These are phyloP conservation scores for Leptodirus hochenwartii DNA, from an alignment of 2,888 invertebrate species.

Conservation along the genomic window DNA sequence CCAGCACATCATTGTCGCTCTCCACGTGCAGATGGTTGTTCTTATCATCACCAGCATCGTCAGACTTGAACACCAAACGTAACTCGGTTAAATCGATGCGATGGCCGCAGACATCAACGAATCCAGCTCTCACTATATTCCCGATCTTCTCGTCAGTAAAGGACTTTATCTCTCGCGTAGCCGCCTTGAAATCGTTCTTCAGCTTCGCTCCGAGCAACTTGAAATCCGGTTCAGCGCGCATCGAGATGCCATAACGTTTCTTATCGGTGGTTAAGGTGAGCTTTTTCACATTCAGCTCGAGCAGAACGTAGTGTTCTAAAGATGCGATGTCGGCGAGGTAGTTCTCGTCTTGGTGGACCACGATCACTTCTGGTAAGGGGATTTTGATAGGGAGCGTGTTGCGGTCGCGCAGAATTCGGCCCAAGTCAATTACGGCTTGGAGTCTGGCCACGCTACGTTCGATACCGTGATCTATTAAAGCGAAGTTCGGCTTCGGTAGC, in stretches of 20 bases:
- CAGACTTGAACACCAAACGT: constrained; percentile 63
- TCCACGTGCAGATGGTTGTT: constrained; percentile 91
- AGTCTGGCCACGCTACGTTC: constrained; percentile 81
- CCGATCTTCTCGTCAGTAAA: constrained; percentile 65
- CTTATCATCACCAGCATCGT: constrained; percentile 40
- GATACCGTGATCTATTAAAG: constrained; percentile 64
- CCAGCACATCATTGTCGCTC: constrained; percentile 75
- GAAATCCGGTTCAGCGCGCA: constrained; percentile 90
- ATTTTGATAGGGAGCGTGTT: constrained; percentile 91
- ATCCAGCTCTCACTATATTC: constrained; percentile 48
- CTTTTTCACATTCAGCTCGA: constrained; percentile 82
- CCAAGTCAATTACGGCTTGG: constrained; percentile 91
- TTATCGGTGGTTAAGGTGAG: constrained; percentile 79
- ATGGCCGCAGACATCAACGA: constrained; percentile 56
- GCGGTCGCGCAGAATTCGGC: constrained; percentile 80
- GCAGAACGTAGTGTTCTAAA: constrained; percentile 69
- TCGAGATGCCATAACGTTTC: constrained; percentile 73
- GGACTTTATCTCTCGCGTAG: constrained; percentile 63
- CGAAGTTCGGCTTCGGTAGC: constrained; percentile 56
- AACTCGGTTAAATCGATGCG: constrained; percentile 60
- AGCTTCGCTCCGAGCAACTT: constrained; percentile 75
- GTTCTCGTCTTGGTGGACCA: constrained; percentile 69
- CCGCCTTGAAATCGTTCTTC: constrained; percentile 78
- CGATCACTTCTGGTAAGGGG: constrained; percentile 88
- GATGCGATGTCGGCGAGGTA: constrained; percentile 62